phyloP scores from a whole-genome alignment of 2,113 vertebrate genomes.

The Anser brachyrhynchus region DNA sequence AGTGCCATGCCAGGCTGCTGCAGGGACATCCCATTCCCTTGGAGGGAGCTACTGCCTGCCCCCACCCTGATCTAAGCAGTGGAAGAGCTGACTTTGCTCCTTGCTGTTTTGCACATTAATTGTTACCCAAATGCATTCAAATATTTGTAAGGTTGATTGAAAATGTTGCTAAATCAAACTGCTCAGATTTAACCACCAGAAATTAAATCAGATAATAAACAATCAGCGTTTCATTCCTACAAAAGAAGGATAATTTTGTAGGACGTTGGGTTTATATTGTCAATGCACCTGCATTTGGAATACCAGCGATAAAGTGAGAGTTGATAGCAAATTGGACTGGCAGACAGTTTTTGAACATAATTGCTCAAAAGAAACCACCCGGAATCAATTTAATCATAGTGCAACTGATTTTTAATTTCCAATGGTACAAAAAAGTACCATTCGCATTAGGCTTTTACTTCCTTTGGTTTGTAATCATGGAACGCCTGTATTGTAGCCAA shows the following conservation, averaged over 20 bases:
- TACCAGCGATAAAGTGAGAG: slow-evolving; percentile 58
- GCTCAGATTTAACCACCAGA: slow-evolving; percentile 47
- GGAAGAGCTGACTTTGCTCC: neutral
- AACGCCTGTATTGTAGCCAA: slow-evolving; percentile 37
- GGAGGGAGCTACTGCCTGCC: neutral
- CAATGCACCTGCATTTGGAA: slow-evolving; percentile 50
- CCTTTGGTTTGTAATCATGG: slow-evolving; percentile 59
- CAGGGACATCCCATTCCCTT: neutral
- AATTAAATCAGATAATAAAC: slow-evolving; percentile 71
- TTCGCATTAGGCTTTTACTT: slow-evolving; percentile 31
- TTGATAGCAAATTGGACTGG: slow-evolving; percentile 77
- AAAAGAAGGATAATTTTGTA: slow-evolving; percentile 51
- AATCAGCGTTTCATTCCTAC: slow-evolving; percentile 49
- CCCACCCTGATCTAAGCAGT: neutral
- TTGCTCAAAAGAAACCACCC: slow-evolving; percentile 73
- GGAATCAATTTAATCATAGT: slow-evolving; percentile 76
- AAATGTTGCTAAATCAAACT: slow-evolving; percentile 46
- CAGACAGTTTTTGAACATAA: slow-evolving; percentile 75
- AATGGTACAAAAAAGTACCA: slow-evolving; percentile 51
- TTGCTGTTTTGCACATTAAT: neutral
- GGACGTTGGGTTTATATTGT: slow-evolving; percentile 32
- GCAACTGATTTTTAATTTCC: slow-evolving; percentile 71
- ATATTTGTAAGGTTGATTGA: slow-evolving; percentile 57
- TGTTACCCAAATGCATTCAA: slow-evolving; percentile 8
- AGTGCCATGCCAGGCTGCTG: fast-evolving